Base-by-base conservation (phyloP, 2,888 invertebrate species). In the Tachina grossa region DNA sequence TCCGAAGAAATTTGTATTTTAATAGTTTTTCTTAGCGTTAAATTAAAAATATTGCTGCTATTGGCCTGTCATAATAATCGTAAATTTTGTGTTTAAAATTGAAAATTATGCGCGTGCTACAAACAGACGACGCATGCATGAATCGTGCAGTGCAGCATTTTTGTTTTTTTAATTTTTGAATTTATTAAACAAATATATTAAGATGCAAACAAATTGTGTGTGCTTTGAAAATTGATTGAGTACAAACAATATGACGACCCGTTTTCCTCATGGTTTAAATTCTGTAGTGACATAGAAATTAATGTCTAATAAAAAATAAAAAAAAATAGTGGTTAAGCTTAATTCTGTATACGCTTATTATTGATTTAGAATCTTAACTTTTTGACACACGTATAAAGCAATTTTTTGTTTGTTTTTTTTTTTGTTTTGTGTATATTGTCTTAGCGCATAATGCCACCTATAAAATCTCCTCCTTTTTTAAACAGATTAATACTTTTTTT, bases 61-160 rank as follows among this genome's bases (percentile, higher is more conserved):
- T 69, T 84, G 80, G 84, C 81, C 81, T 55, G 72, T 81, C 84
- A 81, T 77, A 72, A 77, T 84, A 77, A 68, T 75, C 80, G 71
- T 76, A 84, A 84, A 84, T 80, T 71, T 16, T 66, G 49, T 55
- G 45, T 41, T 57, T 59, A 47, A n/a, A 41, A 53, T 77, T 57
- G 47, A 63, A 83, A 76, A 71, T 55, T 71, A 72, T 63, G 76
- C 75, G 80, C 84, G 66, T 76, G 76, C 74, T 63, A 39, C 19
- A 53, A 16, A 53, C n/a, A 53, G n/a, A 53, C 57, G 47, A 76
- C 49, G 9, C 31, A 66, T n/a, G 19, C 47, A 41, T 65, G 16
- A 51, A 22, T 41, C 45, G 11, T n/a, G 41, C n/a, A 31, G 31
- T 19, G 57, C 9, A 66, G 16, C 22, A 8, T 65, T 53, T 16